Evolutionary conservation across 2,888 invertebrate genomes (phyloP).

Genomic region (Scaptomyza flava): DNA sequence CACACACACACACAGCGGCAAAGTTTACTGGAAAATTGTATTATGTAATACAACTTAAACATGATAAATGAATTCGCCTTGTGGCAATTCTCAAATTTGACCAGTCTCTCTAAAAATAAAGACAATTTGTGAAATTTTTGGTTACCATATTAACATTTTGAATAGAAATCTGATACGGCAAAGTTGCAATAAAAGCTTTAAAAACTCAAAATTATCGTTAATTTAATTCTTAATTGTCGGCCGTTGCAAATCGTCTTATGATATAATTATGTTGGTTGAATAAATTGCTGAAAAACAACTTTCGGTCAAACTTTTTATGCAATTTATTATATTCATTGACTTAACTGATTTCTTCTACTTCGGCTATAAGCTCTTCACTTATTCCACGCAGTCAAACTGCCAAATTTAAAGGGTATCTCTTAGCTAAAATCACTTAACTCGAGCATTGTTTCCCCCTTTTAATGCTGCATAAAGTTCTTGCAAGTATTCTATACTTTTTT

Average conservation of each 20-base stretch:
- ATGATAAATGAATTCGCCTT: conserved; percentile 69
- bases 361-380: no score
- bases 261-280: no score
- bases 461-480: background rate
- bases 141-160: background rate
- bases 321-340: no score
- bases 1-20: conserved; percentile 9
- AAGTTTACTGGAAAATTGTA: conserved; percentile 26
- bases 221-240: no score
- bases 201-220: no score
- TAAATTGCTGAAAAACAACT: no score
- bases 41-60: conserved; percentile 59
- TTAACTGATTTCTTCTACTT: no score
- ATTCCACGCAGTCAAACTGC: background rate
- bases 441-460: background rate
- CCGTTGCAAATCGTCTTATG: no score
- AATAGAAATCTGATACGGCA: background rate
- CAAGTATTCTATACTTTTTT: conserved; percentile 7
- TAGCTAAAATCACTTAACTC: background rate
- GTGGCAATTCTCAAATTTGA: conserved; percentile 58
- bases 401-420: background rate
- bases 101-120: conserved; percentile 22
- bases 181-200: no score
- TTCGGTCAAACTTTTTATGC: no score
- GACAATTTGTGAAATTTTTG: background rate